phyloP scores from a whole-genome alignment of 2,797 vertebrate genomes.

The Numenius phaeopus region DNA sequence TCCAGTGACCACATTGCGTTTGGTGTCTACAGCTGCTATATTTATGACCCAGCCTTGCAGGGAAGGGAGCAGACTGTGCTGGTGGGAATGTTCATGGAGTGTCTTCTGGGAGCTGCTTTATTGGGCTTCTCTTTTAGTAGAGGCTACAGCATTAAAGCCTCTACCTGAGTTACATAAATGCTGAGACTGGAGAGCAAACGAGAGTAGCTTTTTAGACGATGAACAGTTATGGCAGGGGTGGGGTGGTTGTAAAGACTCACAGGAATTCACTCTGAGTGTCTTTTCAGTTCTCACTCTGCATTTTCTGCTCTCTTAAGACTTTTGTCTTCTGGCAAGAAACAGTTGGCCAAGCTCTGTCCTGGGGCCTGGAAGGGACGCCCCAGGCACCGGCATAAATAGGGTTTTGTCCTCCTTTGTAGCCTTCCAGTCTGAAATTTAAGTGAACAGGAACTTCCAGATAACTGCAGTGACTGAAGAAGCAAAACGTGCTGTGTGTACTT shows the following conservation, averaged over 20 bases:
- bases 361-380: neutral
- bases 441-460: neutral
- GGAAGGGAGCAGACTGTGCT: neutral
- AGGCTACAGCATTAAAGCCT: neutral
- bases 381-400: neutral
- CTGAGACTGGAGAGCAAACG: neutral
- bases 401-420: neutral
- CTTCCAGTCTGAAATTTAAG: neutral
- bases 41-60: slow-evolving; percentile 7
- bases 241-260: neutral
- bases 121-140: neutral
- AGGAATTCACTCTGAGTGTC: neutral
- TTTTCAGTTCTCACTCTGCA: neutral
- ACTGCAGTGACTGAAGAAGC: neutral
- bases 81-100: neutral
- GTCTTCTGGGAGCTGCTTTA: neutral
- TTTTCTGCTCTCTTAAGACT: neutral
- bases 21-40: neutral
- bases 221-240: neutral
- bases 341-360: neutral
- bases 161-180: neutral
- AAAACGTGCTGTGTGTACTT: neutral
- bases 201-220: neutral
- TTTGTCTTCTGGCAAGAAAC: neutral
- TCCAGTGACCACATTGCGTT: neutral